Evolutionary conservation across 2,888 invertebrate species (phyloP).

Genomic region (Eupithecia inturbata): DNA sequence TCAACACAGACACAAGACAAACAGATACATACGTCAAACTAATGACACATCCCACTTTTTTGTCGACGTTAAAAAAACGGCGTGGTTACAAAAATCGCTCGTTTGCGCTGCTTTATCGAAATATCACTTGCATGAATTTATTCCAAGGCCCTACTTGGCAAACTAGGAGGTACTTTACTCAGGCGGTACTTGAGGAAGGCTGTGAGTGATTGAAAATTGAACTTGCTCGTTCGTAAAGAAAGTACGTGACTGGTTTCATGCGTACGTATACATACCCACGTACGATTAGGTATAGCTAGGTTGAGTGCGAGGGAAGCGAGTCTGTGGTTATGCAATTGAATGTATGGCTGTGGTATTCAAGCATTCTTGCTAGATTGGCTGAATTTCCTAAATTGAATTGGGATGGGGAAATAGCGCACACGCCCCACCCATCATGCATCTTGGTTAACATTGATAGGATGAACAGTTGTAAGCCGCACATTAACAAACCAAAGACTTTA

Average conservation of each 20-base stretch:
- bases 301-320: background rate
- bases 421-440: too few species aligned
- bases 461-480: too few species aligned
- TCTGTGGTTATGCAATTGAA: background rate
- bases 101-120: background rate
- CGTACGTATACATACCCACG: background rate
- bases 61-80: background rate
- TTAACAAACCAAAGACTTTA: too few species aligned
- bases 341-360: background rate
- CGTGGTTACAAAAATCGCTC: background rate
- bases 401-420: too few species aligned
- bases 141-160: background rate
- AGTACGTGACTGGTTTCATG: conserved; percentile 9
- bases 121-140: conserved; percentile 4
- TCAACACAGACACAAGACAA: background rate
- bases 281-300: background rate
- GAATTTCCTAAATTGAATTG: background rate
- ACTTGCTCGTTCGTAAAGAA: conserved; percentile 21
- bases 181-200: conserved; percentile 18
- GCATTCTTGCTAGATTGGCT: background rate
- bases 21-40: background rate
- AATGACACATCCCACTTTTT: background rate
- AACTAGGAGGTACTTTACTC: conserved; percentile 5
- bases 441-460: too few species aligned
- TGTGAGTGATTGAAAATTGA: conserved; percentile 32